phyloP scores from a whole-genome alignment of 64 coral and sea anemone genomes.

The Porites lutea region DNA sequence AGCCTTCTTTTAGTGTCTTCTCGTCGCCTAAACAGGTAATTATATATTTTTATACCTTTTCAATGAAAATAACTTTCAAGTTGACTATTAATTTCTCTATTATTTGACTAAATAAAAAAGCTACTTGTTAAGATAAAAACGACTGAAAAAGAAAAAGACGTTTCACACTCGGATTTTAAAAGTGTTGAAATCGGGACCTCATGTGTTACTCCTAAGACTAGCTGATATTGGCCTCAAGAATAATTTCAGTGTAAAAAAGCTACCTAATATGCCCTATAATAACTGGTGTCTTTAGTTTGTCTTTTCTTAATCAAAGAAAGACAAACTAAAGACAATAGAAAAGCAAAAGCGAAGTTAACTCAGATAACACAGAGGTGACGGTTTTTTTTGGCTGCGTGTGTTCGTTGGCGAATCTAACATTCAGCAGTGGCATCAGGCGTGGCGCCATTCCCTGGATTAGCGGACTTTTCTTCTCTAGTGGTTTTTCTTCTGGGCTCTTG shows the following conservation, averaged over 20 bases:
- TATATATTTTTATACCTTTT: background rate
- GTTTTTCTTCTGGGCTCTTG: constrained; percentile 59
- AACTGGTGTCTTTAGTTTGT: background rate
- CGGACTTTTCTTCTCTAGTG: constrained; percentile 25
- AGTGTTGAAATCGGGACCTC: background rate
- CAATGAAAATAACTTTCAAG: constrained; percentile 8
- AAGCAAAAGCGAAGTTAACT: background rate
- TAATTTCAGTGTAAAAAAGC: background rate
- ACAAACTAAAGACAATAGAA: background rate
- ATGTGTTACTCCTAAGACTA: background rate
- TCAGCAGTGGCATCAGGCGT: constrained; percentile 17
- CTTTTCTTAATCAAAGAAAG: background rate
- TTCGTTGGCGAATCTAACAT: background rate
- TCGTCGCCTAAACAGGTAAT: background rate
- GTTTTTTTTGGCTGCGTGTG: background rate
- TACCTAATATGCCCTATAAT: background rate
- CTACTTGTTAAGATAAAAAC: background rate
- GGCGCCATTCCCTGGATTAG: constrained; percentile 14
- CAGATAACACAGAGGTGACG: background rate
- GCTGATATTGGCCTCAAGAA: background rate
- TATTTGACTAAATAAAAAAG: constrained; percentile 17
- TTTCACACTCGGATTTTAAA: no score
- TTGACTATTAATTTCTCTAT: background rate
- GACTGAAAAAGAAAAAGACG: background rate
- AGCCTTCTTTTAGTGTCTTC: background rate